Percentiles rank a stretch among this genome's conserved stretches.
These are phyloP conservation scores for Leptopilina myrica DNA, from an alignment of 2,888 invertebrate genomes.

Conservation along the genomic window DNA sequence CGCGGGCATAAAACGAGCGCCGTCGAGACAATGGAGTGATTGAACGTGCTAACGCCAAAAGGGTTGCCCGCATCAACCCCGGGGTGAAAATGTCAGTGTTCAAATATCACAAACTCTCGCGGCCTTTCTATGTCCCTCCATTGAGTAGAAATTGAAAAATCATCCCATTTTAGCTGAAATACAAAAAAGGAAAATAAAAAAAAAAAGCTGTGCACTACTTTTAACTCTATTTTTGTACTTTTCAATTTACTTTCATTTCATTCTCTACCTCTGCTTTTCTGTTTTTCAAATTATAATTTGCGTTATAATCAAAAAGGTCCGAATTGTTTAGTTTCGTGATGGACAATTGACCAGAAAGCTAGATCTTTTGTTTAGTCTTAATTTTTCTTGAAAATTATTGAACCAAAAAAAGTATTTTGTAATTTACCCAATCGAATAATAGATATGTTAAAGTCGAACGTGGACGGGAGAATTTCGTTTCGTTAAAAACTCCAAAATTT, in stretches of 20 bases:
- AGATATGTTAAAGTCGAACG: no score
- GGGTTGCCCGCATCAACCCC: constrained; percentile 74
- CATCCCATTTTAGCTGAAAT: background rate
- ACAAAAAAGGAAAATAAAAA: background rate
- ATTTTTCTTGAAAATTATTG: no score
- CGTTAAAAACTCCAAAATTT: no score
- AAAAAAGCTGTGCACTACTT: no score
- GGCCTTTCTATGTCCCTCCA: constrained; percentile 46
- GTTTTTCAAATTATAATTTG: no score
- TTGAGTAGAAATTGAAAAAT: constrained; percentile 23
- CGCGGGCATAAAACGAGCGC: constrained; percentile 74
- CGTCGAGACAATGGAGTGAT: constrained; percentile 74
- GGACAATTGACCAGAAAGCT: no score
- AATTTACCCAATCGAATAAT: no score
- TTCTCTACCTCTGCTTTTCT: background rate
- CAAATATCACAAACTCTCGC: constrained; percentile 65
- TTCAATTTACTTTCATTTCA: background rate
- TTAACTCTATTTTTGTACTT: background rate
- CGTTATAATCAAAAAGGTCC: no score
- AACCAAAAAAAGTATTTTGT: no score
- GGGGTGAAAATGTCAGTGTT: constrained; percentile 75
- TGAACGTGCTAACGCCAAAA: constrained; percentile 73
- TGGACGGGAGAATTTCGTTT: no score
- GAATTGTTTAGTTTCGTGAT: no score
- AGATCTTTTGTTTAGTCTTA: no score